Percentiles rank a stretch among this genome's conserved stretches.
Conservation (phyloP, 1,140 invertebrate genomes). For the Ips nitidus region DNA sequence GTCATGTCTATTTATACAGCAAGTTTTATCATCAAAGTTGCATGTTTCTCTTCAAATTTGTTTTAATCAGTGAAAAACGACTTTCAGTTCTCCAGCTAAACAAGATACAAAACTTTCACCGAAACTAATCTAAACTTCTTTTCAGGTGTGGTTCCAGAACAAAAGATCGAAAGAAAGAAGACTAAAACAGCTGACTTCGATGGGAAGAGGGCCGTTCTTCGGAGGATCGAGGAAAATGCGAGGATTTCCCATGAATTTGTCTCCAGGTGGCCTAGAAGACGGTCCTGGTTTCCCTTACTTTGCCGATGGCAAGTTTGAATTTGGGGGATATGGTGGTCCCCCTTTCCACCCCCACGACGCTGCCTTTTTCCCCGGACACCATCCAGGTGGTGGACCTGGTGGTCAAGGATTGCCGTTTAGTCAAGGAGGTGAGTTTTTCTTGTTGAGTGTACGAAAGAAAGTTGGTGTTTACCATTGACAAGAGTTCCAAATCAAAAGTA, state of each 20-base stretch:
- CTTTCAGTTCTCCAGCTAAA: too few relatives aligned
- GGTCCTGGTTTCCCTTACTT: slow-evolving; percentile 85
- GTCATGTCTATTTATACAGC: too few relatives aligned
- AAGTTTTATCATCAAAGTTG: too few relatives aligned
- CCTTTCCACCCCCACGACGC: slow-evolving; percentile 84
- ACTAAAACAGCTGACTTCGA: slow-evolving; percentile 87
- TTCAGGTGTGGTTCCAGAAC: slow-evolving; percentile 99
- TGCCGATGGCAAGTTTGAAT: slow-evolving; percentile 86
- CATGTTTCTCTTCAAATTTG: too few relatives aligned
- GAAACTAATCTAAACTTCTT: slow-evolving; percentile 1
- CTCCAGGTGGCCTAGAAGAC: slow-evolving; percentile 79
- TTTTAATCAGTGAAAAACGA: too few relatives aligned
- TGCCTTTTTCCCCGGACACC: slow-evolving; percentile 77
- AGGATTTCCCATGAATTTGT: slow-evolving; percentile 86
- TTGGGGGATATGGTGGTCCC: slow-evolving; percentile 79
- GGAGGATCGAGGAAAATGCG: slow-evolving; percentile 86
- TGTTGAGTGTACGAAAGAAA: neutral
- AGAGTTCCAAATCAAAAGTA: too few relatives aligned
- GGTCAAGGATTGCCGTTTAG: slow-evolving; percentile 74
- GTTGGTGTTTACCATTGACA: too few relatives aligned
- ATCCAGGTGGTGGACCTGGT: slow-evolving; percentile 71
- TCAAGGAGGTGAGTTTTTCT: slow-evolving; percentile 63
- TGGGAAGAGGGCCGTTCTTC: slow-evolving; percentile 89
- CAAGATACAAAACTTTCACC: too few relatives aligned
- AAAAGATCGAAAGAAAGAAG: slow-evolving; percentile 96